Conservation (phyloP, 1,140 invertebrate species). For the Anthonomus grandis region DNA sequence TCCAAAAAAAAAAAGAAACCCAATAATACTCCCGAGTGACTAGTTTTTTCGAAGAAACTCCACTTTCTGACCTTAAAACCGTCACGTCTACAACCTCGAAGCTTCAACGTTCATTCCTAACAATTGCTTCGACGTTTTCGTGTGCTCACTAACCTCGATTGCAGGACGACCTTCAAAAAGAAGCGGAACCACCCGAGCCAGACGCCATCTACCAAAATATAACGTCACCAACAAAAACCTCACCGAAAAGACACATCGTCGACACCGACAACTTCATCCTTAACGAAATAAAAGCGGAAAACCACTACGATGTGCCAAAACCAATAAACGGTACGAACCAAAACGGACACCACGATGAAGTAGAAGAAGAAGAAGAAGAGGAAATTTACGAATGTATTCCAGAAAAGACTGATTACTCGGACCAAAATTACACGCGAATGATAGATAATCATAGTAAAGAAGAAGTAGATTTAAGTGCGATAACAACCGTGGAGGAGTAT, state of each 20-base stretch:
- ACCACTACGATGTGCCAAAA: slow-evolving; percentile 31
- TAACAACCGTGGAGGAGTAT: slow-evolving; percentile 18
- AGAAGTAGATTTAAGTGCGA: slow-evolving; percentile 20
- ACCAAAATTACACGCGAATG: slow-evolving; percentile 27
- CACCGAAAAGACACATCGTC: slow-evolving; percentile 17
- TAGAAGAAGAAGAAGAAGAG: slow-evolving; percentile 10
- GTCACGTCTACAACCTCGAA: too few species aligned
- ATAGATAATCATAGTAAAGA: slow-evolving; percentile 15
- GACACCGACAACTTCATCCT: slow-evolving; percentile 23
- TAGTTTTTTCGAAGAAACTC: too few species aligned
- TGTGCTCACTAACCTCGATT: slow-evolving; percentile 37
- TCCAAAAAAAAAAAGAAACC: too few species aligned
- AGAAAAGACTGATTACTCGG: slow-evolving; percentile 32
- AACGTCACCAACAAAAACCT: slow-evolving; percentile 1
- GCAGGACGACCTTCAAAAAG: slow-evolving; percentile 35
- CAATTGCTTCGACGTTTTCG: slow-evolving; percentile 13
- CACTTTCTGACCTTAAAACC: too few species aligned
- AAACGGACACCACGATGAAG: slow-evolving; percentile 26
- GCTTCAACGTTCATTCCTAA: not conserved
- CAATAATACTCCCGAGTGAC: too few species aligned
- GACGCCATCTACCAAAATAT: slow-evolving; percentile 35
- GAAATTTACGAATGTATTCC: slow-evolving; percentile 35
- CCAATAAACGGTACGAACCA: slow-evolving; percentile 18
- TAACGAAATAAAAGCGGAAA: slow-evolving; percentile 29
- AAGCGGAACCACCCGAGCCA: slow-evolving; percentile 22